Base-by-base conservation (phyloP, 1,140 invertebrate genomes). In the Zaprionus vittiger region DNA sequence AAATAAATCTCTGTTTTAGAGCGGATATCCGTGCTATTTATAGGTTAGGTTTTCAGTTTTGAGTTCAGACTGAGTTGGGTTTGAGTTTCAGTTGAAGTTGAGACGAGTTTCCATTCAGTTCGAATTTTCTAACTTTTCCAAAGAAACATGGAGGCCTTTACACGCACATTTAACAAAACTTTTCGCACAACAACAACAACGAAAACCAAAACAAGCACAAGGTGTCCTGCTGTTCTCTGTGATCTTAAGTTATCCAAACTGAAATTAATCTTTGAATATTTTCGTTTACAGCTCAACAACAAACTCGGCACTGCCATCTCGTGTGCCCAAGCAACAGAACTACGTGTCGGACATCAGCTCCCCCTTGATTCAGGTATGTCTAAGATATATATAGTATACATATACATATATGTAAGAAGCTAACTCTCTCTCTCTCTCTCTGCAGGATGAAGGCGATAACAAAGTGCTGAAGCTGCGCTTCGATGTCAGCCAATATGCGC, bases 401-500 rank as follows among this genome's bases (percentile, higher is more conserved):
- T 26, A 6, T 22, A n/a, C 20, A 5, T 22, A n/a, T 24, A 5
- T 31, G 7, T 31, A 24, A 22, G 3, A 2, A 2, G 28, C 49
- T n/a, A 15, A 62, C 61, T 60, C 2, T 15, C 5, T 34, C 9
- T 12, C 57, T 64, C 63, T 68, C 9, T 63, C 1, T 44, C 26
- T 69, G 54, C 95, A 96, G 87, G 97, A 98, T 77, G 97, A 98
- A 92, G 97, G 97, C 24, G 96, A 97, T 85, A 97, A 95, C 94
- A 98, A 98, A 93, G 96, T 96, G 90, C 94, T 98, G 44, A 98
- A 98, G 92, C 95, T 98, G 17, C 95, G 97, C 89, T 99, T 99
- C 93, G 98, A 99, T 91, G 98, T 99, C 56, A 98, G 97, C 91
- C 97, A 98, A 93, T 98, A 98, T 93, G 96, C 96, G 56, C 98